Base-by-base conservation (phyloP, 2,888 invertebrate genomes). In the Synergus gifuensis region DNA sequence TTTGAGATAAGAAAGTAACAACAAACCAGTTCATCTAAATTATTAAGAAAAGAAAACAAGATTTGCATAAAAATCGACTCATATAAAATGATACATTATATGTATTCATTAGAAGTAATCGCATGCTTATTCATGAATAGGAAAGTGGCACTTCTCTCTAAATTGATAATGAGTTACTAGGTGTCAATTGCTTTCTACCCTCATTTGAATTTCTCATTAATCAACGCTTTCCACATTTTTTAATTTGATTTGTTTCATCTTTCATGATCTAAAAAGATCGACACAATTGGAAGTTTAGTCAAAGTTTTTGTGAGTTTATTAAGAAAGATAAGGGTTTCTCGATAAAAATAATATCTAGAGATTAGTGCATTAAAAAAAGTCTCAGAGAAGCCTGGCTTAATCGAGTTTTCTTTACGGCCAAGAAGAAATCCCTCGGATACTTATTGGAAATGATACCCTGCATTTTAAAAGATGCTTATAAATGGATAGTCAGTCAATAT, bases 1-100 rank as follows among this genome's bases (percentile, higher is more conserved):
- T 69, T 49, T 36, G 16, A 54, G 49, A 36, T 69, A 46, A 28
- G n/a, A 54, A 73, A 73, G 54, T 36, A 11, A 69, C n/a, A 16
- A n/a, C 28, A 42, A 69, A 79, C 62, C 77, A 63, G 79, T 76
- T 79, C 77, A 77, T 77, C 77, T 79, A 73, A 69, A 79, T 79
- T 60, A 49, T 69, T 36, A 46, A 77, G 79, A 77, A 79, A 79
- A 79, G 77, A 69, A 73, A 77, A 79, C 73, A 79, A 69, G 79
- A 79, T 79, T 77, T 69, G 58, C 66, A 69, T 79, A 60, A 79
- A 69, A 77, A 69, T 42, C 46, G 67, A 14, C 40, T 69, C 46
- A 77, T 67, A 76, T 14, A 49, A 46, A 69, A 69, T 46, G 22
- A 69, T n/a, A 28, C 28, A 73, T 73, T 73, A 54, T 54, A 49